A percentile compares a stretch with the other conserved stretches of the same genome.
These are phyloP conservation scores for Sphaerodactylus townsendi DNA, from an alignment of 2,113 vertebrate species.

Conservation along the genomic window DNA sequence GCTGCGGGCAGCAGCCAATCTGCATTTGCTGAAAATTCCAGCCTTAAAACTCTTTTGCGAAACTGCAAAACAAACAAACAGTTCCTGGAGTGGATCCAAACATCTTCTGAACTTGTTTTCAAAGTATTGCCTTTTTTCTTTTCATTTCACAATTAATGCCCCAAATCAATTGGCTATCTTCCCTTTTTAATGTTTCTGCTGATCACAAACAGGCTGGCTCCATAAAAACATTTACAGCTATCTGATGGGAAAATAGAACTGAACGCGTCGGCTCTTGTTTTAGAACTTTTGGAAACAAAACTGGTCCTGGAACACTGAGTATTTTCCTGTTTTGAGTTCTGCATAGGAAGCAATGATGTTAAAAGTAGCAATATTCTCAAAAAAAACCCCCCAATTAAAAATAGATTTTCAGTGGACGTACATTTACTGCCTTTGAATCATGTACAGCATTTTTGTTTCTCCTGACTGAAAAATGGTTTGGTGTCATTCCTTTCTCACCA, in stretches of 20 bases:
- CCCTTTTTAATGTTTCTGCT: constrained; percentile 67
- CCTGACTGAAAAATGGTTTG: no score
- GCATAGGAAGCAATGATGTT: not conserved
- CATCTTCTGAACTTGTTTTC: constrained; percentile 45
- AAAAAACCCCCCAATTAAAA: not conserved
- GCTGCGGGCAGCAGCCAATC: no score
- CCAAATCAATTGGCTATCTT: constrained; percentile 48
- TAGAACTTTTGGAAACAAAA: not conserved
- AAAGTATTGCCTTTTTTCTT: constrained; percentile 47
- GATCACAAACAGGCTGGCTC: constrained; percentile 52
- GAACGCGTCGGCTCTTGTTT: not conserved
- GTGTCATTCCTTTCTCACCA: no score
- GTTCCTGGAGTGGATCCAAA: constrained; percentile 39
- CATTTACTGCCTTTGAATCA: no score
- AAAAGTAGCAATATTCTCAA: not conserved
- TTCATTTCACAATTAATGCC: constrained; percentile 51
- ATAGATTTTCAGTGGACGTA: no score
- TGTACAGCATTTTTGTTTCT: no score
- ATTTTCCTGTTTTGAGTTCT: not conserved
- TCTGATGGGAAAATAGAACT: constrained; percentile 29
- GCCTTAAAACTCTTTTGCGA: no score
- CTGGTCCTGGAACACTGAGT: rapidly evolving
- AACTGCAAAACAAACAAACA: no score
- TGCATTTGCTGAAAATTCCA: no score
- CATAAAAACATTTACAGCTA: constrained; percentile 58